phyloP scores from a whole-genome alignment of 2,888 invertebrate species.

The Teinopalpus imperialis region DNA sequence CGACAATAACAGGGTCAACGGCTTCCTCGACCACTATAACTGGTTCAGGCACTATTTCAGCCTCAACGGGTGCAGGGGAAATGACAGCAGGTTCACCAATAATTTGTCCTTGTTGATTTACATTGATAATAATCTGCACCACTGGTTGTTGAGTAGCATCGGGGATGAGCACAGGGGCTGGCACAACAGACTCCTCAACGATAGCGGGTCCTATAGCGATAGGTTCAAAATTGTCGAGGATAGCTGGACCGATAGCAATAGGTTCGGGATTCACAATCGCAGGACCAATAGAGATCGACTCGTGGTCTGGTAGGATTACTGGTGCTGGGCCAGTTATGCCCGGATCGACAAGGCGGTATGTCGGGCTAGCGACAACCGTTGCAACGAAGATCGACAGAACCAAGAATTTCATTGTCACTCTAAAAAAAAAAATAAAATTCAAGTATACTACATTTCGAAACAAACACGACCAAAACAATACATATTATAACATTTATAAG shows the following conservation, averaged over 20 bases:
- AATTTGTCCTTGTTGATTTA: slow-evolving; percentile 17
- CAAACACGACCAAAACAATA: too few species aligned
- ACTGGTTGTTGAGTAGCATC: slow-evolving; percentile 7
- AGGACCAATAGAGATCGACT: slow-evolving; percentile 28
- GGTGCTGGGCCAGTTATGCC: slow-evolving; percentile 9
- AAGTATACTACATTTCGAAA: too few species aligned
- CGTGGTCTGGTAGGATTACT: slow-evolving; percentile 4
- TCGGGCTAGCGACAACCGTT: slow-evolving; percentile 15
- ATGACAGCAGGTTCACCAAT: slow-evolving; percentile 11
- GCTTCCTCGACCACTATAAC: slow-evolving; percentile 4
- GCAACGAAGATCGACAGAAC: slow-evolving; percentile 14
- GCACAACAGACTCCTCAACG: slow-evolving; percentile 8
- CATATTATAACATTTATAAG: too few species aligned
- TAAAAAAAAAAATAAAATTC: too few species aligned
- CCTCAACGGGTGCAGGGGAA: not conserved
- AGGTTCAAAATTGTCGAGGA: slow-evolving; percentile 14
- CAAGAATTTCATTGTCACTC: slow-evolving; percentile 13
- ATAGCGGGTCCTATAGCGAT: slow-evolving; percentile 20
- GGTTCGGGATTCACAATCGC: slow-evolving; percentile 26
- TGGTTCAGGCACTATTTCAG: not conserved
- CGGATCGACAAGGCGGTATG: slow-evolving; percentile 10
- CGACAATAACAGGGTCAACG: not conserved
- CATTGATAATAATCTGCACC: slow-evolving; percentile 20
- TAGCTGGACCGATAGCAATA: slow-evolving; percentile 28
- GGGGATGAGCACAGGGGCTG: not conserved